These are phyloP conservation scores for Hesperophylax magnus DNA, from an alignment of 1,140 invertebrate genomes.

Conservation along the genomic window DNA sequence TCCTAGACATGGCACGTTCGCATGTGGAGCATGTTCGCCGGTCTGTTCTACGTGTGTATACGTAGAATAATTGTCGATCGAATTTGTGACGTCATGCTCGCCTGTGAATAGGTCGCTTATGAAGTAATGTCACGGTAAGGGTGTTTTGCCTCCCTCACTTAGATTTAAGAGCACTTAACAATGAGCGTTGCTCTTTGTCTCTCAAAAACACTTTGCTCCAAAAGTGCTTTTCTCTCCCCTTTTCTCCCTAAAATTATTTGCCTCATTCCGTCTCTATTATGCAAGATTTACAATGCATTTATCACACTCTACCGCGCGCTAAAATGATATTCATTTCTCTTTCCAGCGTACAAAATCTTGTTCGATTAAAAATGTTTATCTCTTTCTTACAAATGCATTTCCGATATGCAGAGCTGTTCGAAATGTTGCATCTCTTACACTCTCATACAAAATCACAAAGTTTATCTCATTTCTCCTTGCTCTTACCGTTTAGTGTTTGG, in stretches of 20 bases:
- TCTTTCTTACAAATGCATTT: conserved; percentile 20
- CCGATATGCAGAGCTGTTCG: background rate
- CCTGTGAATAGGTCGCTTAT: too few species aligned
- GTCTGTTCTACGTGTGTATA: too few species aligned
- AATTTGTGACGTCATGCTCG: too few species aligned
- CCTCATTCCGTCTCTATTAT: background rate
- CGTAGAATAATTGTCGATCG: too few species aligned
- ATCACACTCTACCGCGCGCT: background rate
- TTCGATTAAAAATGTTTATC: background rate
- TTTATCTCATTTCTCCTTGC: background rate
- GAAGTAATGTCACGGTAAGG: background rate
- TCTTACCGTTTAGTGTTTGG: background rate
- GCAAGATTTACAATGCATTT: background rate
- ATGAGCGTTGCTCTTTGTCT: background rate
- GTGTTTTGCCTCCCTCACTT: background rate
- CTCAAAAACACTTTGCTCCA: background rate
- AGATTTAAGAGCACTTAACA: conserved; percentile 32
- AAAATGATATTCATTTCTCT: background rate
- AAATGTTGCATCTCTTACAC: conserved; percentile 7
- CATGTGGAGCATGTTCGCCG: too few species aligned
- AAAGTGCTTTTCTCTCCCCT: background rate
- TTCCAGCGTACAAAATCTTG: too few species aligned
- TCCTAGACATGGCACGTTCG: too few species aligned
- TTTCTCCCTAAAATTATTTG: background rate
- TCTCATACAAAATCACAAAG: background rate